Percentiles rank a stretch among this genome's conserved stretches.
Conservation (phyloP, 2,113 vertebrate species). For the Xiphophorus maculatus region DNA sequence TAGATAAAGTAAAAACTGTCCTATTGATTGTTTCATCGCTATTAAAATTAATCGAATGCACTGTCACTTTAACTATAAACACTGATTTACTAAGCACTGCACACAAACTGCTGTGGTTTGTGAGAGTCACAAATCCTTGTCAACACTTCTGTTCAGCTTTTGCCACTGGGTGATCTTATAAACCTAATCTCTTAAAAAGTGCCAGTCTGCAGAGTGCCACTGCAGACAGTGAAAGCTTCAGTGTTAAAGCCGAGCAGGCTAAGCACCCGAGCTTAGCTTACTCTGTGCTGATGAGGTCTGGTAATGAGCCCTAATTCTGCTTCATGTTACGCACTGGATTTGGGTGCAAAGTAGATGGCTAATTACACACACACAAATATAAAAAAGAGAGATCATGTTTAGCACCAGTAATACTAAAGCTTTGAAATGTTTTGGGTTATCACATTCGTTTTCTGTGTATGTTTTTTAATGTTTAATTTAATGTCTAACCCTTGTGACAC, state of each 20-base stretch:
- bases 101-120: constrained; percentile 24
- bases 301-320: constrained; percentile 46
- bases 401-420: constrained; percentile 8
- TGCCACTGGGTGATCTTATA: constrained; percentile 48
- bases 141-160: constrained; percentile 57
- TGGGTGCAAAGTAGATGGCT: constrained; percentile 22
- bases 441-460: constrained; percentile 4
- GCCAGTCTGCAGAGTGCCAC: constrained; percentile 39
- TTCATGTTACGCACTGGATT: constrained; percentile 1
- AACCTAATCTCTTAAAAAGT: constrained; percentile 60
- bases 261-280: constrained; percentile 33
- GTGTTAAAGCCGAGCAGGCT: constrained; percentile 38
- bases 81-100: background rate
- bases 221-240: constrained; percentile 44
- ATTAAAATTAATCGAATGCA: constrained; percentile 5
- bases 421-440: constrained; percentile 16
- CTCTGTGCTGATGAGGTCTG: constrained; percentile 34
- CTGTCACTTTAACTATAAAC: constrained; percentile 3
- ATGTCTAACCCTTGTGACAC: constrained; percentile 6
- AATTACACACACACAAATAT: constrained; percentile 20
- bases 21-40: background rate
- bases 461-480: constrained; percentile 11
- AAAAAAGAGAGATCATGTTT: constrained; percentile 3
- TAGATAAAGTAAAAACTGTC: too few species aligned
- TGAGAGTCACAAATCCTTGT: constrained; percentile 44